phyloP scores from a whole-genome alignment of 2,797 vertebrate species.

The Rhabdomys pumilio region DNA sequence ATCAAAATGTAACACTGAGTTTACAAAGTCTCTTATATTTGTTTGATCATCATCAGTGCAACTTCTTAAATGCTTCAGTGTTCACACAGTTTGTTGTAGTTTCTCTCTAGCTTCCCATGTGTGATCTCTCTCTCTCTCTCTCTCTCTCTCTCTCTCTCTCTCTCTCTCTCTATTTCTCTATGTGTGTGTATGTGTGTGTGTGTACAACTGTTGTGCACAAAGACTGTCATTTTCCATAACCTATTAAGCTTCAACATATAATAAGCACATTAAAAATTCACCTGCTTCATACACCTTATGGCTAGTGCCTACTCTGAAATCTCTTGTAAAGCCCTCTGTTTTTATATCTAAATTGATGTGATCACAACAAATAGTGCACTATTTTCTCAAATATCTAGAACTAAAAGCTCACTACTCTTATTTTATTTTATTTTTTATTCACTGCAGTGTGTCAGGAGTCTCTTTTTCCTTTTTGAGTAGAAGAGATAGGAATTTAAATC shows the following conservation, averaged over 20 bases:
- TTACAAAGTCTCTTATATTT: not conserved
- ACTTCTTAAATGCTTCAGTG: no score
- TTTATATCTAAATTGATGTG: conserved; percentile 40
- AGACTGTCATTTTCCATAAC: not conserved
- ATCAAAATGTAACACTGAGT: not conserved
- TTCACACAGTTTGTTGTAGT: not conserved
- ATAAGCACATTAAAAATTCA: not conserved
- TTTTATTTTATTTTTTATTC: not conserved
- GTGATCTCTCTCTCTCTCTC: fast-evolving
- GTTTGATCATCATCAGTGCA: not conserved
- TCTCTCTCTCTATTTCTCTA: no score
- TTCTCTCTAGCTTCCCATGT: no score
- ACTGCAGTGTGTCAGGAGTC: not conserved
- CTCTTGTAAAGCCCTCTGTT: not conserved
- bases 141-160: not conserved
- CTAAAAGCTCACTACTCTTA: not conserved
- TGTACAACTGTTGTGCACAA: not conserved
- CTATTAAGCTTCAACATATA: not conserved
- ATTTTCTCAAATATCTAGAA: conserved; percentile 54
- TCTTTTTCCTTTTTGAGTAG: conserved; percentile 53
- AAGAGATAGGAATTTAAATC: conserved; percentile 72
- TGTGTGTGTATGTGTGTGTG: not conserved
- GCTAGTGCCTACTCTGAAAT: not conserved
- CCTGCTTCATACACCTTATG: not conserved
- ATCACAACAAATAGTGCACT: conserved; percentile 32